A percentile compares a stretch with the other conserved stretches of the same genome.
These are phyloP conservation scores for Drosophila pseudotakahashii DNA, from an alignment of 2,888 invertebrate genomes.

Conservation along the genomic window DNA sequence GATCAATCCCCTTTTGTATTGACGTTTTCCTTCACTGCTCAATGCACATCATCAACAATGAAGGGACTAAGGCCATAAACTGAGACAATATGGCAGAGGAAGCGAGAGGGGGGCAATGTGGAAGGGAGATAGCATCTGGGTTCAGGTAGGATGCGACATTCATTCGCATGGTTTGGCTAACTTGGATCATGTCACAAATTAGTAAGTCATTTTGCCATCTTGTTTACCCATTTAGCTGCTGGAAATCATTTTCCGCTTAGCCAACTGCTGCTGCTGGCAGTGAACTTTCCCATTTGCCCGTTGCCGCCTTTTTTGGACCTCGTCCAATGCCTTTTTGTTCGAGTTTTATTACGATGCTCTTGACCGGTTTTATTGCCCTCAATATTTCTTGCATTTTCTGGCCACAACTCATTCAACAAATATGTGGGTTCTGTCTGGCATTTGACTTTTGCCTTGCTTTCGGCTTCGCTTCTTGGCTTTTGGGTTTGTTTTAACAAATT, in stretches of 20 bases:
- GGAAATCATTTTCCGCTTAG: conserved; percentile 39
- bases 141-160: conserved; percentile 42
- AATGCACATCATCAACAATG: conserved; percentile 43
- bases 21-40: conserved; percentile 28
- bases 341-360: conserved; percentile 39
- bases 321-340: conserved; percentile 19
- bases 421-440: conserved; percentile 36
- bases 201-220: conserved; percentile 65
- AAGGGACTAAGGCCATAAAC: conserved; percentile 29
- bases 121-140: conserved; percentile 24
- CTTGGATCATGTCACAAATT: conserved; percentile 75
- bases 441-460: conserved; percentile 40
- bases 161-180: conserved; percentile 60
- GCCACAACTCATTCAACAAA: conserved; percentile 37
- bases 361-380: conserved; percentile 45
- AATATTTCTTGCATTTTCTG: conserved; percentile 36
- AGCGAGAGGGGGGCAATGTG: neutral
- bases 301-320: neutral
- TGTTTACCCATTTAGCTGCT: conserved; percentile 33
- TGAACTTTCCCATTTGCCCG: conserved; percentile 13
- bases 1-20: neutral
- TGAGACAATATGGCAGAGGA: neutral
- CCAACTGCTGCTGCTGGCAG: conserved; percentile 16
- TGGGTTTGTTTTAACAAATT: conserved; percentile 58
- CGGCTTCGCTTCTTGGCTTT: conserved; percentile 25